Percentiles rank a stretch among this genome's conserved stretches.
phyloP scores from a whole-genome alignment of 2,113 vertebrate species.

The Oriolus oriolus region DNA sequence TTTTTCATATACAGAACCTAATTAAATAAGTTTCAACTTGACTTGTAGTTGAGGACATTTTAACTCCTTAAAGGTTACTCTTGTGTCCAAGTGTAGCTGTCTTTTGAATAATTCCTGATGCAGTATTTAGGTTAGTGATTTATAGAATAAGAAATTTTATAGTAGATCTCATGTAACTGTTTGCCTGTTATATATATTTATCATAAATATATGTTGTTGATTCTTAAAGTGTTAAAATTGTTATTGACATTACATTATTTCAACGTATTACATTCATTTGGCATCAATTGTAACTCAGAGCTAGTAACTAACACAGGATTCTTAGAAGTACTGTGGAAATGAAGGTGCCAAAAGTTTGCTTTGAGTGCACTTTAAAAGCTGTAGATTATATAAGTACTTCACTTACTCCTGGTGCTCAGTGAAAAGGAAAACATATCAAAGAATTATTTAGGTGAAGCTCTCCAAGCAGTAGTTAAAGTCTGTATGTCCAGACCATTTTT shows the following conservation, averaged over 20 bases:
- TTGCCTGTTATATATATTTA: background rate
- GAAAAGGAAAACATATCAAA: background rate
- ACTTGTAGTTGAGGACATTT: conserved; percentile 67
- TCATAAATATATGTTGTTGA: background rate
- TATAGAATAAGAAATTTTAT: background rate
- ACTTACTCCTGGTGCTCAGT: background rate
- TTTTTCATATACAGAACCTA: conserved; percentile 69
- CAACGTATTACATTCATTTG: background rate
- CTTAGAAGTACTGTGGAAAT: background rate
- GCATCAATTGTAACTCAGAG: background rate
- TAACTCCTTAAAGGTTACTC: conserved; percentile 72
- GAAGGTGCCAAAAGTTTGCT: background rate
- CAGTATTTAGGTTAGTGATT: background rate
- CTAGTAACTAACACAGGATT: background rate
- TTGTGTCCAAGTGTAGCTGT: background rate
- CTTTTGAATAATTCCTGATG: background rate
- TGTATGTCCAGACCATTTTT: conserved; percentile 1
- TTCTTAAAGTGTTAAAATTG: background rate
- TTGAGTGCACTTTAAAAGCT: background rate
- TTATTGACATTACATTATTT: background rate
- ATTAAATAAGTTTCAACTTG: conserved; percentile 78
- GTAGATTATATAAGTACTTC: background rate
- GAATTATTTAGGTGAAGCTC: background rate
- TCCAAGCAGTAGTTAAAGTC: conserved; percentile 9
- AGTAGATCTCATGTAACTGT: background rate